Conservation (phyloP, 2,888 invertebrate genomes). For the Polietes domitor region DNA sequence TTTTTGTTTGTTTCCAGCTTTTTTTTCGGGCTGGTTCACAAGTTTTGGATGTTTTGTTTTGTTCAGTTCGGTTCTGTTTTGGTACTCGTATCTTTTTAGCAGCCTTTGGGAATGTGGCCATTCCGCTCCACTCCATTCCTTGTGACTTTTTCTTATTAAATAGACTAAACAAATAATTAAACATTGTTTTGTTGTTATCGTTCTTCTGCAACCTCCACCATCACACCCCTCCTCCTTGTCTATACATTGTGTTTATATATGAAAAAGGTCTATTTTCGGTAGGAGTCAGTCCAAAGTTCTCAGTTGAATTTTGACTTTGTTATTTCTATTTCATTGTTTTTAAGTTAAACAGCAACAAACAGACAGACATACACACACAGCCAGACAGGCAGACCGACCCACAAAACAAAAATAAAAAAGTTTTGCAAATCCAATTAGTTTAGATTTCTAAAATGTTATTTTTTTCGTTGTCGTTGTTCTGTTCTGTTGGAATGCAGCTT, state of each 20-base stretch:
- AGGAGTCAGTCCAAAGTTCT: constrained; percentile 30
- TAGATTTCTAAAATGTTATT: constrained; percentile 49
- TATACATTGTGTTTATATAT: constrained; percentile 23
- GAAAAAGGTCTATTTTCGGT: constrained; percentile 34
- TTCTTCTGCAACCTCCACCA: too few relatives aligned
- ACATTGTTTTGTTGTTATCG: constrained; percentile 30
- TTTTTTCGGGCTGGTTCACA: neutral
- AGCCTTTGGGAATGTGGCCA: neutral
- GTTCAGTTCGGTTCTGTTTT: neutral
- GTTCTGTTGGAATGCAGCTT: constrained; percentile 11
- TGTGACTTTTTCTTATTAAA: constrained; percentile 36
- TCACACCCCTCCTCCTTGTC: too few relatives aligned
- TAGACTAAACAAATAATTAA: constrained; percentile 62
- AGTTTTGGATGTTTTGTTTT: constrained; percentile 4
- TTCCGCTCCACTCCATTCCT: neutral
- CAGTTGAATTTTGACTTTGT: constrained; percentile 61
- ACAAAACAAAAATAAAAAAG: constrained; percentile 42
- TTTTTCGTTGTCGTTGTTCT: neutral
- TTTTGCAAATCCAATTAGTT: constrained; percentile 61
- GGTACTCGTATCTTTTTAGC: constrained; percentile 7
- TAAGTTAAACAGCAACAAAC: constrained; percentile 29
- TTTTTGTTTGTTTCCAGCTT: constrained; percentile 14
- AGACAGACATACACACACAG: neutral
- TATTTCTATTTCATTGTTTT: constrained; percentile 59
- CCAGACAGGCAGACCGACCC: neutral